Evolutionary conservation across 2,113 vertebrate genomes (phyloP).

Genomic region (Hiodon tergisus): DNA sequence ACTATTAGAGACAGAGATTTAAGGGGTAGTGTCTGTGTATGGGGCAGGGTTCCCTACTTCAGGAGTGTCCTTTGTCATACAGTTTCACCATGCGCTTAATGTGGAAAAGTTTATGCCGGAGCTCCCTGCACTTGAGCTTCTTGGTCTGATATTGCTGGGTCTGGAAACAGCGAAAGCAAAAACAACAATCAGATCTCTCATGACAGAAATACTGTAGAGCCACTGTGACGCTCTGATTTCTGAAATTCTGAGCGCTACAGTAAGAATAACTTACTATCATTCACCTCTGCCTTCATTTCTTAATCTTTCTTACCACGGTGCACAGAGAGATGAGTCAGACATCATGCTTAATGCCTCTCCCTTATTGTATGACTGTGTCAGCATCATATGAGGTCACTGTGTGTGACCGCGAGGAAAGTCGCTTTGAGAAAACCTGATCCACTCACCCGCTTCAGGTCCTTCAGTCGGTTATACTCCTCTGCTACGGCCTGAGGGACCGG

Average conservation of each 20-base stretch:
- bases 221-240: too few relatives aligned
- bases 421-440: neutral
- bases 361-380: neutral
- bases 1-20: neutral
- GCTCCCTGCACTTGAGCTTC: conserved; percentile 61
- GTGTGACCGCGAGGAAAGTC: too few relatives aligned
- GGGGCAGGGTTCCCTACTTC: conserved; percentile 11
- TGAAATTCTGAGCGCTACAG: too few relatives aligned
- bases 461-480: conserved; percentile 74
- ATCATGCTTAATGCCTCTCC: too few relatives aligned
- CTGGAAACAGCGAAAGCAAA: conserved; percentile 37
- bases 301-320: too few relatives aligned
- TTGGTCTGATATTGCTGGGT: conserved; percentile 66
- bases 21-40: conserved; percentile 5
- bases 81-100: conserved; percentile 74
- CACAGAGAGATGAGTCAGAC: too few relatives aligned
- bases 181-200: neutral
- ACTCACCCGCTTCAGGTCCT: conserved; percentile 71
- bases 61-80: conserved; percentile 66
- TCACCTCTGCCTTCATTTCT: too few relatives aligned
- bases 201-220: neutral
- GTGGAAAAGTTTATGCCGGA: conserved; percentile 72
- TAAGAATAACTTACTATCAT: too few relatives aligned
- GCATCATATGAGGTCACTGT: neutral
- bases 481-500: conserved; percentile 60